These are phyloP conservation scores for Drosophila mayaguana DNA, from an alignment of 2,888 invertebrate species.

Conservation along the genomic window DNA sequence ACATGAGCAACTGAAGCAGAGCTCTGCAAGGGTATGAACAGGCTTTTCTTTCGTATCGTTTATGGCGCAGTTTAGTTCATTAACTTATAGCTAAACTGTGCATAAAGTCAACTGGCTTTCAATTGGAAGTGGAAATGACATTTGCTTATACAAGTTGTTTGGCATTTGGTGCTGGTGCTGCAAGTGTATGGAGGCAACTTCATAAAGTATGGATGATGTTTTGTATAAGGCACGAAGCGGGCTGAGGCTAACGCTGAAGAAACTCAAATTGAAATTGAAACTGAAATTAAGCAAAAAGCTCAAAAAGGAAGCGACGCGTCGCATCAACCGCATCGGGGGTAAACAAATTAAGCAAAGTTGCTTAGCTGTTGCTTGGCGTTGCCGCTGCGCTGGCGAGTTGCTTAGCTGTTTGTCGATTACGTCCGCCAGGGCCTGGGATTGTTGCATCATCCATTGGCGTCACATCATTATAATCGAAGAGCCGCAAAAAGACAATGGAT, in stretches of 20 bases:
- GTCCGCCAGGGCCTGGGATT: constrained; percentile 56
- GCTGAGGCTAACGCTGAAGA: constrained; percentile 30
- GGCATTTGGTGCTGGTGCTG: constrained; percentile 12
- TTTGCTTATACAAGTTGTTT: constrained; percentile 26
- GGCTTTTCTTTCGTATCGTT: constrained; percentile 3
- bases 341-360: constrained; percentile 69
- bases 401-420: constrained; percentile 55
- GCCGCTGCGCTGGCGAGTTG: constrained; percentile 18
- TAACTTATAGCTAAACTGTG: constrained; percentile 7
- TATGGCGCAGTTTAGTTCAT: constrained; percentile 5
- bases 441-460: constrained; percentile 67
- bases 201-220: constrained; percentile 8
- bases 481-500: constrained; percentile 48
- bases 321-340: constrained; percentile 53
- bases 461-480: constrained; percentile 75
- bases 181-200: constrained; percentile 21
- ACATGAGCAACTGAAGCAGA: background rate
- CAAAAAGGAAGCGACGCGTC: constrained; percentile 40
- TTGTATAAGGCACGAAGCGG: constrained; percentile 23
- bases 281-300: constrained; percentile 14
- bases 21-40: constrained; percentile 12
- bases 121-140: constrained; percentile 21
- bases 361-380: constrained; percentile 31
- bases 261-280: constrained; percentile 35
- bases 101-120: constrained; percentile 34